phyloP scores from a whole-genome alignment of 2,113 vertebrate genomes.

The Elanus axillaris region DNA sequence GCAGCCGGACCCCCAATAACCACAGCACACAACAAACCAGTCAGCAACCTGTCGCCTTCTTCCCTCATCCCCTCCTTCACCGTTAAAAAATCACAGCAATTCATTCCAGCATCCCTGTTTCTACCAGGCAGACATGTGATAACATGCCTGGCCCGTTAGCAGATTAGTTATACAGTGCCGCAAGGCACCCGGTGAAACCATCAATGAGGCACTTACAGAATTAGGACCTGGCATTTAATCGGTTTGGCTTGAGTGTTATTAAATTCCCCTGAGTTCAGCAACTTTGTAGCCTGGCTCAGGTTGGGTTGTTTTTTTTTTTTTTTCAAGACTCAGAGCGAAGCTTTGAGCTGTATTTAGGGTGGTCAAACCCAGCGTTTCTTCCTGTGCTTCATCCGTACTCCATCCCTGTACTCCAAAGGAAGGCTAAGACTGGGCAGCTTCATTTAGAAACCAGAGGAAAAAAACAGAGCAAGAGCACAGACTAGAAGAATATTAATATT shows the following conservation, averaged over 20 bases:
- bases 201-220: conserved; percentile 17
- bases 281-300: neutral
- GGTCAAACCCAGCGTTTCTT: neutral
- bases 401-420: neutral
- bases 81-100: neutral
- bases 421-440: neutral
- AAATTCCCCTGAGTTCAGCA: conserved; percentile 33
- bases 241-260: conserved; percentile 10
- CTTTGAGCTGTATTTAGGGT: neutral
- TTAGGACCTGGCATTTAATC: conserved; percentile 7
- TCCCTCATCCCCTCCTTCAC: neutral
- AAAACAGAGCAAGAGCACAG: neutral
- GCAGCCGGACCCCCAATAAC: neutral
- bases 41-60: neutral
- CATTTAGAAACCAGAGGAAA: neutral
- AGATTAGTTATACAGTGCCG: neutral
- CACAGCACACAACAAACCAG: neutral
- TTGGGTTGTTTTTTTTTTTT: neutral
- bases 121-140: neutral
- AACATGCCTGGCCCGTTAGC: neutral
- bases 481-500: conserved; percentile 54
- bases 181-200: neutral
- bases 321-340: neutral
- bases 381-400: neutral
- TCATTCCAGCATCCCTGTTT: neutral